phyloP scores from a whole-genome alignment of 2,888 invertebrate genomes.

The Chrysolina oricalcia region DNA sequence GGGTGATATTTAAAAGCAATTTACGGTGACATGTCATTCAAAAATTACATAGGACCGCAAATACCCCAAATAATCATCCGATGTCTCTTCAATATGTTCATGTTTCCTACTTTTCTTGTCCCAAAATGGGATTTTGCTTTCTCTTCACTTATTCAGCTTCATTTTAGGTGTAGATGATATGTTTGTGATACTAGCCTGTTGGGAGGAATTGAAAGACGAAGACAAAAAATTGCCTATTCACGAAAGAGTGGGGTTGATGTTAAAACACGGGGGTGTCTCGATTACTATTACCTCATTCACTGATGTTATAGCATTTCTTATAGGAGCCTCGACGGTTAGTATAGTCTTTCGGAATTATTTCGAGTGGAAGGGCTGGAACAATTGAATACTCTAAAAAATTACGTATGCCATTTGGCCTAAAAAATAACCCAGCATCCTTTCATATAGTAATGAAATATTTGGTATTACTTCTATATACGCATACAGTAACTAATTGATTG shows the following conservation, averaged over 20 bases:
- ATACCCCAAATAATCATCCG: too few species aligned
- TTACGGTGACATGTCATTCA: too few species aligned
- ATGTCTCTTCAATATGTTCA: too few species aligned
- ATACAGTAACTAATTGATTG: too few species aligned
- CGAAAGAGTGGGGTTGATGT: conserved; percentile 80
- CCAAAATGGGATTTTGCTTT: too few species aligned
- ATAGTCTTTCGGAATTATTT: not conserved
- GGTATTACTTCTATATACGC: too few species aligned
- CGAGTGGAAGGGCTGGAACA: not conserved
- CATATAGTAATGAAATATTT: not conserved
- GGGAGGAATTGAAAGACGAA: conserved; percentile 78
- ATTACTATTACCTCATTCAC: conserved; percentile 89
- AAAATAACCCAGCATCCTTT: not conserved
- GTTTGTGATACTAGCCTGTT: conserved; percentile 88
- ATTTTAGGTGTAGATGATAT: conserved; percentile 83
- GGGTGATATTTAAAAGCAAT: too few species aligned
- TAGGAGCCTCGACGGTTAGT: conserved; percentile 83
- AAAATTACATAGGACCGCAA: too few species aligned
- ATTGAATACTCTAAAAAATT: not conserved
- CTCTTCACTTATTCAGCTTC: not conserved
- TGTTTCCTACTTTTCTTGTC: too few species aligned
- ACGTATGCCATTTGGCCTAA: not conserved
- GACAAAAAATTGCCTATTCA: conserved; percentile 75
- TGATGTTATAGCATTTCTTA: conserved; percentile 85
- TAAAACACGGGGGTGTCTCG: conserved; percentile 88